Conservation (phyloP, 2,888 invertebrate species). For the Hipparchia semele region DNA sequence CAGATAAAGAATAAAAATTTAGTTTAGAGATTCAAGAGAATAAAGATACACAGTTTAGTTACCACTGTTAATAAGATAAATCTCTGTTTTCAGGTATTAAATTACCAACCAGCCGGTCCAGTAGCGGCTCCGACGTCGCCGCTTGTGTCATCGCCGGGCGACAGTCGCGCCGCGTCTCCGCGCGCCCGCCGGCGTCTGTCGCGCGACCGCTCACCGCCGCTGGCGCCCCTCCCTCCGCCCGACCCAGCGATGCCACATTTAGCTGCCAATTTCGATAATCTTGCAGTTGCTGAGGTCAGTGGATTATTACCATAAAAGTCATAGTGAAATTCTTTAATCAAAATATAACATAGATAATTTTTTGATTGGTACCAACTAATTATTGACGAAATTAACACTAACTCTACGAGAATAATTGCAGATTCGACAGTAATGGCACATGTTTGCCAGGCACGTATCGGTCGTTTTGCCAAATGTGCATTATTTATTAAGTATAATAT, state of each 20-base stretch:
- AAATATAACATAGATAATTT: too few species aligned
- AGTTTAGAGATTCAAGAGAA: too few species aligned
- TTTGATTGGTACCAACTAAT: too few species aligned
- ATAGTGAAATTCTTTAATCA: not conserved
- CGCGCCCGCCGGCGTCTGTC: constrained; percentile 79
- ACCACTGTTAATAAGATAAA: too few species aligned
- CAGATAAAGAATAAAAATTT: too few species aligned
- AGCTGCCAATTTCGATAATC: constrained; percentile 72
- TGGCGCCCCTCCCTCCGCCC: constrained; percentile 51
- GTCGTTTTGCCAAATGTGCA: too few species aligned
- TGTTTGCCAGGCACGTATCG: too few species aligned
- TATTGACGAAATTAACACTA: too few species aligned
- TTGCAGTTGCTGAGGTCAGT: constrained; percentile 69
- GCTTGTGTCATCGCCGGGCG: constrained; percentile 90
- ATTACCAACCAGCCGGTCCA: constrained; percentile 63
- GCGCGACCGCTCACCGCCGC: constrained; percentile 74
- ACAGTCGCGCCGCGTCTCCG: constrained; percentile 89
- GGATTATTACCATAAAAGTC: not conserved
- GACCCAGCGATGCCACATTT: constrained; percentile 61
- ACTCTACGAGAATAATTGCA: too few species aligned
- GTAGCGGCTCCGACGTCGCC: constrained; percentile 84
- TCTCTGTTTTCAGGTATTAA: constrained; percentile 59
- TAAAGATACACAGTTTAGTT: too few species aligned
- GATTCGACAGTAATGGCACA: too few species aligned
- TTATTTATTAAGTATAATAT: too few species aligned